Evolutionary conservation across 2,888 invertebrate genomes (phyloP), one percentile per base, ranked within the genome.

Genomic region (Andrena trimmerana): DNA sequence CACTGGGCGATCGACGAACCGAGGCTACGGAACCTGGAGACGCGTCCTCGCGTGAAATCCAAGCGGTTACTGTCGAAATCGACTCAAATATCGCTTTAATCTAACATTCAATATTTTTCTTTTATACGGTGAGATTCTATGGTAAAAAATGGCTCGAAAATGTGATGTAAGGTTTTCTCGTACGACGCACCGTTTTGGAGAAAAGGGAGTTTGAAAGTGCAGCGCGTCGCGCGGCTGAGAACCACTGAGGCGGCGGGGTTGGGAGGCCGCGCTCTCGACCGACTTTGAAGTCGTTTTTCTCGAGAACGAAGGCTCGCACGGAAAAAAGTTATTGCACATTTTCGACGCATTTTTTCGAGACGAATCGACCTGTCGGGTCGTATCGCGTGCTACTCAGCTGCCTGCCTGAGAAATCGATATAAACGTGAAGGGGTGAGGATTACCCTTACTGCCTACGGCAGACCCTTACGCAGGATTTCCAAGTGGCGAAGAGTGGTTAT

Each of bases 221-320:
- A 7, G 20, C 8, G 59, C 31, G 1, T 0, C 13, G 4, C 4
- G 42, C 16, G 1, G 13, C 31, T 76, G 66, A 80, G 60, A 71
- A 78, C 27, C 77, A 62, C 63, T 75, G 68, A n/a, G 27, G n/a
- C 31, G 10, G 65, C 31, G 5, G 0, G 29, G 27, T 8, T 52
- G 57, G 42, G 36, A 62, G 60, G 33, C 8, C 63, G 63, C 57
- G 36, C 42, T 66, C 54, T 66, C 70, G 66, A 80, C 77, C 70
- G 70, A 77, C 66, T 80, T 80, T 54, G 52, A 54, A 70, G 59
- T 70, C 65, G 42, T 80, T 80, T 78, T 66, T 60, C 66, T 65
- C 63, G 13, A 48, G 20, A 71, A 77, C n/a, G 50, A 13, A 42
- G 57, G 33, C 57, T 48, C 27, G 16, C 10, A 16, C n/a, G 20